Evolutionary conservation across 1,140 invertebrate species (phyloP), one percentile per base, ranked within the genome.

Genomic region (Heterodera carotae): DNA sequence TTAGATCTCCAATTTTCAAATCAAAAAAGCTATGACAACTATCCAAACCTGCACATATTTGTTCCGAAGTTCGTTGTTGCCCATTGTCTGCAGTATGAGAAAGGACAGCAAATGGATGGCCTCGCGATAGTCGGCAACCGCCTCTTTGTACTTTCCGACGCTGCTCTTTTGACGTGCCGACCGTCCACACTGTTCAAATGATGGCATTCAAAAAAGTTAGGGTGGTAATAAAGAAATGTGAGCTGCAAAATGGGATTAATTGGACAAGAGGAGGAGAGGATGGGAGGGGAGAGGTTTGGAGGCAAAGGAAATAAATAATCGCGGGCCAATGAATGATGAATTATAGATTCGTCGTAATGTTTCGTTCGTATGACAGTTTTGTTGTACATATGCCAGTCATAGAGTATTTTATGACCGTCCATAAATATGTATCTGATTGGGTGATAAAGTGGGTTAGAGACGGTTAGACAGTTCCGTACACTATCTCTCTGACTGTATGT

Each of bases 101-200:
- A 48, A 27, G 25, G 29, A 53, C 10, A 78, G 29, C 60, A 33
- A 18, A 48, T 39, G 25, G 39, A 78, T 76, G 29, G 74, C 76
- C 27, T 76, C 39, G 29, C 64, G 25, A 66, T 78, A 78, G 34
- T 34, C 56, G 31, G 76, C 7, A 3, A 64, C 56, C 8, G 71
- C 33, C 25, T 60, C 76, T n/a, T 77, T 53, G 8, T 78, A 78
- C 27, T 77, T 53, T 27, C 76, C 76, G 27, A 78, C 33, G 66
- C 53, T 66, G 39, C 29, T 48, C 33, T 78, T 39, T 18, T 69
- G 31, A 34, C 76, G 74, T 36, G 79, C 79, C 31, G 56, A 62
- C 69, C 72, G 76, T 56, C 64, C 75, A 39, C n/a, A 27, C 7
- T 29, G 62, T 31, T 70, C 69, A 31, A 80, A 76, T 27, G 78